Evolutionary conservation across 2,113 vertebrate genomes (phyloP).

Genomic region (human (Homo sapiens)): DNA sequence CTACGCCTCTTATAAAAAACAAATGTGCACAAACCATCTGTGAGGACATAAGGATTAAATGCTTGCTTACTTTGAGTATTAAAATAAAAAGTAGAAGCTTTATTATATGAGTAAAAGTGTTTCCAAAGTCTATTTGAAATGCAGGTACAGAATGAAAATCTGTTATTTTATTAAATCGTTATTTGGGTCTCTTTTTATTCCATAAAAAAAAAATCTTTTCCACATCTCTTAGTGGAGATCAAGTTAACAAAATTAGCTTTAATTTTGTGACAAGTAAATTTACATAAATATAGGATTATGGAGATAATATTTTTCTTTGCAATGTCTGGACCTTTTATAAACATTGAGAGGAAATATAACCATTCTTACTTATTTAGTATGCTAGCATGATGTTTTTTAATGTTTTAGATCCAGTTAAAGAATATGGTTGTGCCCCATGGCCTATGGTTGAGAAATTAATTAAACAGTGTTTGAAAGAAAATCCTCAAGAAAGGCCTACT

Average conservation of each 20-base stretch:
- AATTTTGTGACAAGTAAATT: neutral
- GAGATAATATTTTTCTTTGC: neutral
- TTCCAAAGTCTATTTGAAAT: slow-evolving; percentile 11
- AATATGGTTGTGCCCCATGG: slow-evolving; percentile 94
- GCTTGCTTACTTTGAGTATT: neutral
- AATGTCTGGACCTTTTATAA: neutral
- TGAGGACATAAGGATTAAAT: neutral
- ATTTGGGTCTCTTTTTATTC: neutral
- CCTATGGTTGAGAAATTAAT: slow-evolving; percentile 93
- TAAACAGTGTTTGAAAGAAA: slow-evolving; percentile 93
- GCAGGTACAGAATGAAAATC: neutral
- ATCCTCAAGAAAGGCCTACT: slow-evolving; percentile 93
- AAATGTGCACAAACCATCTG: neutral
- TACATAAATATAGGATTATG: neutral
- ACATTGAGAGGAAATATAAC: neutral
- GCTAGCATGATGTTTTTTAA: neutral
- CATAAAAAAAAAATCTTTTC: neutral
- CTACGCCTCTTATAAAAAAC: neutral
- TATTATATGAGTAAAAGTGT: neutral
- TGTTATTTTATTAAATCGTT: neutral
- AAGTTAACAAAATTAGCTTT: neutral
- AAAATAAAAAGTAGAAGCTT: neutral
- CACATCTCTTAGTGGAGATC: neutral
- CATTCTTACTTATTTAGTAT: slow-evolving; percentile 12
- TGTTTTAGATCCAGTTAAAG: slow-evolving; percentile 93